Percentiles rank a stretch among this genome's conserved stretches.
Conservation (phyloP, 2,797 vertebrate species). For the Pempheris klunzingeri region DNA sequence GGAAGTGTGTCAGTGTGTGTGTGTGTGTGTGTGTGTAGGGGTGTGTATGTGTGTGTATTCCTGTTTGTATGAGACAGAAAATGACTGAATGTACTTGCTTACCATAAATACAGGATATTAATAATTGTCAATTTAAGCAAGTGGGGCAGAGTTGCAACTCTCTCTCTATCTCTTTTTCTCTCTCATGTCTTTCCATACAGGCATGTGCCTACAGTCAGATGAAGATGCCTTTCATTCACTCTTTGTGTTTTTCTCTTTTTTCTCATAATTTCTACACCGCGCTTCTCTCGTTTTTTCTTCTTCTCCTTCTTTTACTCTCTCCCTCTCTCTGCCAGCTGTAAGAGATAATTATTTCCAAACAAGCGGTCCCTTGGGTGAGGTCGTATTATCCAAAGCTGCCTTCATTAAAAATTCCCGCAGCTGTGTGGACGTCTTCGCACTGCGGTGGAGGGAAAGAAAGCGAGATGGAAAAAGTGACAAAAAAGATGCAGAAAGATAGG, state of each 20-base stretch:
- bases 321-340: constrained; percentile 73
- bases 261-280: not conserved
- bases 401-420: constrained; percentile 80
- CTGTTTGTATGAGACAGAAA: not conserved
- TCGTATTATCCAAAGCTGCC: constrained; percentile 72
- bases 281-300: constrained; percentile 20
- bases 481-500: constrained; percentile 7
- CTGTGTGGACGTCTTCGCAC: constrained; percentile 59
- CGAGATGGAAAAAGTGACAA: constrained; percentile 19
- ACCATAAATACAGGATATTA: constrained; percentile 33
- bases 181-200: constrained; percentile 5
- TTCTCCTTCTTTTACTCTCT: constrained; percentile 22
- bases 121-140: constrained; percentile 39
- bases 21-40: not conserved
- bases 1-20: constrained; percentile 15
- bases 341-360: constrained; percentile 85
- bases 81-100: constrained; percentile 14
- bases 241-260: constrained; percentile 14
- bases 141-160: constrained; percentile 17
- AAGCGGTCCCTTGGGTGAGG: constrained; percentile 76
- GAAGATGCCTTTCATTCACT: constrained; percentile 30
- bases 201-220: constrained; percentile 14
- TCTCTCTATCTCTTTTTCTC: not conserved
- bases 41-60: not conserved
- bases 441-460: constrained; percentile 26